Percentiles rank a stretch among this genome's conserved stretches.
phyloP scores from a whole-genome alignment of 2,888 invertebrate species.

The Pollenia amentaria region DNA sequence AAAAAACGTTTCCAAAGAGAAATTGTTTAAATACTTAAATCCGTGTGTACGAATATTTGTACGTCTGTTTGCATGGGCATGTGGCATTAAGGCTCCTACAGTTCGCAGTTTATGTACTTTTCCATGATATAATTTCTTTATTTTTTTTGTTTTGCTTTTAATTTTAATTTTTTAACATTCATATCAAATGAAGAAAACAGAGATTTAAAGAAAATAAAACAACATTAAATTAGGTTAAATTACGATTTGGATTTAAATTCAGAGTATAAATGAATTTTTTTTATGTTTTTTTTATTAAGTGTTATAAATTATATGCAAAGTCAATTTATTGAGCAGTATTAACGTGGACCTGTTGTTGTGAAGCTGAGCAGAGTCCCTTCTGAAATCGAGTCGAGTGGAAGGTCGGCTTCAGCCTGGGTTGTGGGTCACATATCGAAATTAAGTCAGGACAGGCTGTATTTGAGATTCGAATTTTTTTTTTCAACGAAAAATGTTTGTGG shows the following conservation, averaged over 20 bases:
- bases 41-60: neutral
- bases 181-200: conserved; percentile 2
- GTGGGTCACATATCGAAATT: too few species aligned
- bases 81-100: neutral
- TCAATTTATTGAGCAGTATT: too few species aligned
- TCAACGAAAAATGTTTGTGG: too few species aligned
- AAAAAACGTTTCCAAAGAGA: conserved; percentile 21
- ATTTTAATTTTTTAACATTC: conserved; percentile 25
- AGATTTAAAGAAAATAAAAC: conserved; percentile 28
- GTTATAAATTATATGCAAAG: too few species aligned
- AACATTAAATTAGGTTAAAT: conserved; percentile 51
- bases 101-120: conserved; percentile 7
- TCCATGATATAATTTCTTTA: neutral
- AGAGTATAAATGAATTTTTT: neutral
- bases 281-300: too few species aligned
- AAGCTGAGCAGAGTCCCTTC: too few species aligned
- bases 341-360: too few species aligned
- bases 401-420: too few species aligned
- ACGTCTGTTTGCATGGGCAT: conserved; percentile 4
- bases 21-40: conserved; percentile 27
- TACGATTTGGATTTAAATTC: neutral
- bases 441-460: too few species aligned
- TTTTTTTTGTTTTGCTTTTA: neutral
- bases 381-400: too few species aligned
- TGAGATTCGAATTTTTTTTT: too few species aligned